phyloP scores from a whole-genome alignment of 2,797 vertebrate species.

The Falco columbarius region DNA sequence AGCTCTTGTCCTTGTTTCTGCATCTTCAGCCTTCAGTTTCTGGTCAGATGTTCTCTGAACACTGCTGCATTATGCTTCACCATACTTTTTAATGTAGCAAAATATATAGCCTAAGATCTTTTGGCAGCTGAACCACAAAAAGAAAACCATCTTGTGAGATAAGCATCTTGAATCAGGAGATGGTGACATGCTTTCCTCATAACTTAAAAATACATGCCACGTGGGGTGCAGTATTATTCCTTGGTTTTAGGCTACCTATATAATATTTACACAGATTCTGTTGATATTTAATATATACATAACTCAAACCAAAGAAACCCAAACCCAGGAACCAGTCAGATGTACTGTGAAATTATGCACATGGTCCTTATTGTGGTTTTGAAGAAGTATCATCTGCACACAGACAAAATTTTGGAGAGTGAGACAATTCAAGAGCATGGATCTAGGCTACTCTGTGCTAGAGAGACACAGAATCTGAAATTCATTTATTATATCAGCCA shows the following conservation, averaged over 20 bases:
- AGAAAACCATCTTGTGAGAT: not conserved
- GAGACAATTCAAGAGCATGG: not conserved
- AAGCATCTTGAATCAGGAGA: not conserved
- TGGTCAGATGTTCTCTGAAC: not conserved
- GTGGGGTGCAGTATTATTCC: not conserved
- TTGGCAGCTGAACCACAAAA: not conserved
- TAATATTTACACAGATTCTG: not conserved
- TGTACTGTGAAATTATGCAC: not conserved
- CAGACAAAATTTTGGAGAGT: not conserved
- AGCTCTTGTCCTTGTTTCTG: not conserved
- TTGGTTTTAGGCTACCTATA: not conserved
- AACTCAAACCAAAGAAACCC: not conserved
- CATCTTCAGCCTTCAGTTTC: not conserved
- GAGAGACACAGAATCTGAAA: not conserved
- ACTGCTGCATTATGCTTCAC: rapidly evolving
- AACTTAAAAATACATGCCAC: not conserved
- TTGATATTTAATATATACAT: not conserved
- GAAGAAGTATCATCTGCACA: not conserved
- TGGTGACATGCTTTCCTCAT: not conserved
- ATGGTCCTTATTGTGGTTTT: not conserved
- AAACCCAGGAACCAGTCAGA: not conserved
- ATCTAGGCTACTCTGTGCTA: not conserved
- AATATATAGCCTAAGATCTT: not conserved
- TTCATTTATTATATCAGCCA: not conserved
- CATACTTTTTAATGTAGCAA: not conserved